Percentiles rank a stretch among this genome's conserved stretches.
These are phyloP conservation scores for Phalloptychus januarius DNA, from an alignment of 2,797 vertebrate genomes.

Conservation along the genomic window DNA sequence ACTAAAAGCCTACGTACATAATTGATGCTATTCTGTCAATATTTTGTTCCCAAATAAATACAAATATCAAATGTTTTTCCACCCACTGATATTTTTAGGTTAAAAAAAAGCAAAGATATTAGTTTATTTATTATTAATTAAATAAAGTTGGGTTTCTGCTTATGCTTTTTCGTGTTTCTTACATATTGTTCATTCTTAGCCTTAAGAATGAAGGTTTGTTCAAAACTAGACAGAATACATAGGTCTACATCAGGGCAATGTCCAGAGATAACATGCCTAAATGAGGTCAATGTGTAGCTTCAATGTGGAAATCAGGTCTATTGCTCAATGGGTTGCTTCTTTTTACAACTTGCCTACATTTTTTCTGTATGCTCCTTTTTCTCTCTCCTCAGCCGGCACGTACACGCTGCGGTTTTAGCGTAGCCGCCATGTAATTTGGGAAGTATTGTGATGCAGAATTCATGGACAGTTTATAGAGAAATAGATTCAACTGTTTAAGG, in stretches of 20 bases:
- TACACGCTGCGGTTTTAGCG: not conserved
- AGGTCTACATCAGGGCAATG: not conserved
- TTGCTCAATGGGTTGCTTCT: not conserved
- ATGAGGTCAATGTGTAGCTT: not conserved
- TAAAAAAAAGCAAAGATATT: not conserved
- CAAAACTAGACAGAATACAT: not conserved
- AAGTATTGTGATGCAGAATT: not conserved
- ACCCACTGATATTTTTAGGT: not conserved
- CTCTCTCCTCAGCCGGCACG: not conserved
- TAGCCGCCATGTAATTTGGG: not conserved
- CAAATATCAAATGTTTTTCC: not conserved
- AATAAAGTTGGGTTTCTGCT: not conserved
- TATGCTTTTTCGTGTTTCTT: not conserved
- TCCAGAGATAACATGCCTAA: not conserved
- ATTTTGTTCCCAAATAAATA: not conserved
- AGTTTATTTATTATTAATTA: not conserved
- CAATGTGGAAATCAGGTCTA: not conserved
- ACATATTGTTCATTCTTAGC: not conserved
- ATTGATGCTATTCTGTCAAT: not conserved
- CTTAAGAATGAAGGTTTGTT: not conserved
- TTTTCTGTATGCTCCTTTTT: not conserved
- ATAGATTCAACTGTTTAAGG: not conserved
- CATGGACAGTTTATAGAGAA: not conserved
- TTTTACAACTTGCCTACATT: not conserved
- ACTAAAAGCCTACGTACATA: too few species aligned